Evolutionary conservation across 35 echinoderm and acorn worm genomes (phyloP).

Genomic region (Apostichopus californicus): DNA sequence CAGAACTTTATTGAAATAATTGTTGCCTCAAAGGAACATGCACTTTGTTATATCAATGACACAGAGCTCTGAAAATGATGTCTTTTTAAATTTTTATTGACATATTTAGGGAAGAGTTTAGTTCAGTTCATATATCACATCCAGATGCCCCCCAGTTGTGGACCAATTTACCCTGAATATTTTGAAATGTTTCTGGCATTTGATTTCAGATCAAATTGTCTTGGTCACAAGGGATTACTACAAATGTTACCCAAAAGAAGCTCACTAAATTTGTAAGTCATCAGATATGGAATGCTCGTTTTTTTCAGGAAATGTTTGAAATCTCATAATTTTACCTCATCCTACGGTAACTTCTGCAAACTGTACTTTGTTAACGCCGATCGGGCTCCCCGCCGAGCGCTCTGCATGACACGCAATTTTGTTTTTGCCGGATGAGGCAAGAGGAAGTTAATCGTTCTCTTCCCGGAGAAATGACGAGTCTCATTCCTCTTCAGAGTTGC

Average conservation of each 20-base stretch:
- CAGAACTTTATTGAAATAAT: too few species aligned
- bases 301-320: not conserved
- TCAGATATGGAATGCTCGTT: not conserved
- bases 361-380: not conserved
- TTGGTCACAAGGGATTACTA: conserved; percentile 1
- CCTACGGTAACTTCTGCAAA: not conserved
- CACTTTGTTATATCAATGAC: not conserved
- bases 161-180: conserved; percentile 2
- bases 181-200: conserved; percentile 22
- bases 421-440: not conserved
- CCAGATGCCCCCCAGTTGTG: conserved; percentile 18
- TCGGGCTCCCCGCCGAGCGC: not conserved
- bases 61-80: too few species aligned
- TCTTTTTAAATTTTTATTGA: not conserved
- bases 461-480: not conserved
- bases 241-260: not conserved
- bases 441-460: not conserved
- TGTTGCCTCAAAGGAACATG: not conserved
- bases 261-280: not conserved
- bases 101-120: conserved; percentile 20
- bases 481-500: not conserved
- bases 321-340: not conserved
- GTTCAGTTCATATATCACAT: not conserved
- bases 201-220: conserved; percentile 4
- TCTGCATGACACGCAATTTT: not conserved